Base-by-base conservation (phyloP, 2,113 vertebrate species). In the Scolopax mira region DNA sequence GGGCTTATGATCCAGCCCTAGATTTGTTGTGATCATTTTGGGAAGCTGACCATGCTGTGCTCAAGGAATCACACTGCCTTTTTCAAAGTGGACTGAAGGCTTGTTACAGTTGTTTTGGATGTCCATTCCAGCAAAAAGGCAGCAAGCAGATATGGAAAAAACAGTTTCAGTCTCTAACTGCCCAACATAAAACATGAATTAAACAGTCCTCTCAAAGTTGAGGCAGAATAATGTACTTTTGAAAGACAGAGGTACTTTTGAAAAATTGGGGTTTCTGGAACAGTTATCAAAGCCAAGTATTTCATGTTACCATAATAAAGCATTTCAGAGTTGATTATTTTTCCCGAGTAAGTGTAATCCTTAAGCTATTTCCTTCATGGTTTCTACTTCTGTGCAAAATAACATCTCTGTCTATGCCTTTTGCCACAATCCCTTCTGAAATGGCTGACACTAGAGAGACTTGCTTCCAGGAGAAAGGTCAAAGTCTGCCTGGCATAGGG, bases 91-190 rank as follows among this genome's bases (percentile, higher is more conserved):
- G 33, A 11, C 14, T 62, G 46, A 69, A 54, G 4, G 15, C 41
- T 88, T 48, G 5, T 61, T 90, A 46, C 1, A 19, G 44, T 16
- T 1, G 0, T 4, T 39, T 64, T 9, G 6, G 5, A 28, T 62
- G 35, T 70, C 41, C 11, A 3, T 83, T 79, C 28, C 54, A 44
- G 62, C 48, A 75, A 41, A 66, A 78, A 64, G 51, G n/a, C 37
- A 78, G n/a, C 55, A 67, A 78, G n/a, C 1, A 0, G n/a, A 27
- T 35, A 49, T 0, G 1, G n/a, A 75, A 52, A 11, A 61, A 57
- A 48, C 21, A 30, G 16, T 71, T 90, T 80, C 41, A 42, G 16
- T 58, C 35, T 75, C 67, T 71, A 57, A 64, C 60, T 70, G 18
- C 24, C 35, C 51, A 39, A 37, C 1, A 9, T 66, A 54, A 80